These are phyloP conservation scores for Paguma larvata DNA, from an alignment of 2,797 vertebrate species.

Conservation along the genomic window DNA sequence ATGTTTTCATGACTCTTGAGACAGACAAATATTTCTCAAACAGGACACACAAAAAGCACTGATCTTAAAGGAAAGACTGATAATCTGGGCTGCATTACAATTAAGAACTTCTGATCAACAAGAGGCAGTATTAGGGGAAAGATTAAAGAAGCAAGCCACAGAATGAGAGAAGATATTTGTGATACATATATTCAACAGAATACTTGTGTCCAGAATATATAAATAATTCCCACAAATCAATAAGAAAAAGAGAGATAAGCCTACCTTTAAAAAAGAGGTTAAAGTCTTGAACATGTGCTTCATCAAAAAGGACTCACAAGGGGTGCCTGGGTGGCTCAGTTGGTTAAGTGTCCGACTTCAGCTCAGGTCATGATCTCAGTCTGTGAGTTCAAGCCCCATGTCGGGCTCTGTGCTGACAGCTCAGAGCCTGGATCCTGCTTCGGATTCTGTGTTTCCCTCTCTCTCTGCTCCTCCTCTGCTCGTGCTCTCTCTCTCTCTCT, in stretches of 20 bases:
- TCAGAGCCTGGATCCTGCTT: no score
- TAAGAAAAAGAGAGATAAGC: no score
- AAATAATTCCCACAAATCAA: no score
- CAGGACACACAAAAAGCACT: neutral
- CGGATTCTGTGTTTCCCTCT: no score
- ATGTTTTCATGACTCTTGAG: neutral
- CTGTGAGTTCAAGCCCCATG: no score
- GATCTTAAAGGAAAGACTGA: neutral
- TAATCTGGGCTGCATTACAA: neutral
- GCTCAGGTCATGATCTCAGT: no score
- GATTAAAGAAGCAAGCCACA: neutral
- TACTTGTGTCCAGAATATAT: no score
- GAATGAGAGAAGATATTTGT: neutral
- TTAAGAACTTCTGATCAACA: neutral
- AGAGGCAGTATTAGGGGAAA: neutral
- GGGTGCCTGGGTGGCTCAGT: no score
- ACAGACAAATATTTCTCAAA: neutral
- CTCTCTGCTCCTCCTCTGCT: no score
- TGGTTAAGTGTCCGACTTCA: no score
- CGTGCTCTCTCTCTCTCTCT: no score
- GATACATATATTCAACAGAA: neutral
- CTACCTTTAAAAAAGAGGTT: neutral
- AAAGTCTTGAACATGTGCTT: neutral
- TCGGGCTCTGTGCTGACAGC: no score
- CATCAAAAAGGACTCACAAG: neutral